Evolutionary conservation across 2,888 invertebrate species (phyloP).

Genomic region (Caradrina kadenii): DNA sequence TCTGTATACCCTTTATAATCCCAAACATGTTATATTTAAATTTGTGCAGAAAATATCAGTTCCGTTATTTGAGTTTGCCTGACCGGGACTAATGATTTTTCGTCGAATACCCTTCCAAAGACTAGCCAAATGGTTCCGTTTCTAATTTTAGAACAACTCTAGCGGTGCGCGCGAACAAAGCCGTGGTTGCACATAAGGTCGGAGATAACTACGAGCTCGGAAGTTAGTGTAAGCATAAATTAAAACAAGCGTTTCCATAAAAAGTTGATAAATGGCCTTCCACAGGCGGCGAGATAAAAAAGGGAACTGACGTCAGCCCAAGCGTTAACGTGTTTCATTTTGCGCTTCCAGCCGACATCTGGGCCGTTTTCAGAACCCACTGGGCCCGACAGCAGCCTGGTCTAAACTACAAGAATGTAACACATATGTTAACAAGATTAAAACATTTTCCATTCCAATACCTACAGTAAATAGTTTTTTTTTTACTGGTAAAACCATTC

Average conservation of each 20-base stretch:
- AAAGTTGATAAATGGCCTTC: slow-evolving; percentile 89
- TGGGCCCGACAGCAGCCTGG: slow-evolving; percentile 66
- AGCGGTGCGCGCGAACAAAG: slow-evolving; percentile 77
- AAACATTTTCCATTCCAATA: slow-evolving; percentile 30
- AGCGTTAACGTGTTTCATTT: slow-evolving; percentile 89
- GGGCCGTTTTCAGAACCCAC: slow-evolving; percentile 80
- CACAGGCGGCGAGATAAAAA: slow-evolving; percentile 87
- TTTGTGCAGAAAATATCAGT: no score
- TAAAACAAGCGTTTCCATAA: slow-evolving; percentile 89
- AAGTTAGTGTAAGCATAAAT: slow-evolving; percentile 89
- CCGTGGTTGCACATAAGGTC: slow-evolving; percentile 85
- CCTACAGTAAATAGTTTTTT: slow-evolving; percentile 34
- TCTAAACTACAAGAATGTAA: slow-evolving; percentile 55
- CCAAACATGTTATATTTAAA: no score
- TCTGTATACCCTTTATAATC: no score
- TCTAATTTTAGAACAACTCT: slow-evolving; percentile 74
- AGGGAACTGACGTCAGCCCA: slow-evolving; percentile 84
- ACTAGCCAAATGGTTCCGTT: slow-evolving; percentile 30
- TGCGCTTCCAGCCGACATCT: slow-evolving; percentile 85
- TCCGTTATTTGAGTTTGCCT: no score
- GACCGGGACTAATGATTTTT: no score
- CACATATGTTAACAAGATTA: slow-evolving; percentile 50
- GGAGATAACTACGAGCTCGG: slow-evolving; percentile 83
- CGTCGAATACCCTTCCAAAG: not conserved
- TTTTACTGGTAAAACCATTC: slow-evolving; percentile 39